A percentile compares a stretch with the other conserved stretches of the same genome.
Conservation (phyloP, 2,113 vertebrate species). For the Pogonocichla stellata region DNA sequence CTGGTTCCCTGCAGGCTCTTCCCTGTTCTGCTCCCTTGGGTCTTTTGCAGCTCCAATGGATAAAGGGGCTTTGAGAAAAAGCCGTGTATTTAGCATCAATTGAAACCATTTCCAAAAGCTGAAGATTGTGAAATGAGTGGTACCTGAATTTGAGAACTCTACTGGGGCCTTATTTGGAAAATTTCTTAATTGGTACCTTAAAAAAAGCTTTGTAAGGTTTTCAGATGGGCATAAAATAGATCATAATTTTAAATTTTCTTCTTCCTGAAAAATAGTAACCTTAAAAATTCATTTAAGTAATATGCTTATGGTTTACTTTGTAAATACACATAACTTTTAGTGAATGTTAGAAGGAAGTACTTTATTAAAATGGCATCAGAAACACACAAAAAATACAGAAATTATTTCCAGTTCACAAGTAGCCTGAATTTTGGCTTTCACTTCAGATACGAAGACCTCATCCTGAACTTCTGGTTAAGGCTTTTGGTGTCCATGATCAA, state of each 20-base stretch:
- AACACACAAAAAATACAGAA: neutral
- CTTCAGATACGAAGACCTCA: neutral
- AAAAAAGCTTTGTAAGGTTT: neutral
- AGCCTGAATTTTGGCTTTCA: neutral
- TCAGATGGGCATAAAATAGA: neutral
- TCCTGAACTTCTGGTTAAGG: neutral
- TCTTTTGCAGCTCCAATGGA: neutral
- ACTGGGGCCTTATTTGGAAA: neutral
- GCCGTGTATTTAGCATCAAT: neutral
- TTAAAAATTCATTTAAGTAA: neutral
- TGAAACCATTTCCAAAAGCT: neutral
- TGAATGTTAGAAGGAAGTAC: neutral
- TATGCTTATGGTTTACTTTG: neutral
- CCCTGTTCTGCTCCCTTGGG: neutral
- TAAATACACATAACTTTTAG: neutral
- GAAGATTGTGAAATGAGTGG: neutral
- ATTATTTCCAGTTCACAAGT: neutral
- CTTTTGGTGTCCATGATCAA: neutral
- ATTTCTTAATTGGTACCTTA: neutral
- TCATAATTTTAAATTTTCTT: neutral
- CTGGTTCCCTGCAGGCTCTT: neutral
- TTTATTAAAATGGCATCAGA: neutral
- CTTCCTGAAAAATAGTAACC: neutral
- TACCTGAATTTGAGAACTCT: neutral
- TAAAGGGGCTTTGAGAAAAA: neutral